phyloP scores from a whole-genome alignment of 2,113 vertebrate species.

The Catharus bicknelli region DNA sequence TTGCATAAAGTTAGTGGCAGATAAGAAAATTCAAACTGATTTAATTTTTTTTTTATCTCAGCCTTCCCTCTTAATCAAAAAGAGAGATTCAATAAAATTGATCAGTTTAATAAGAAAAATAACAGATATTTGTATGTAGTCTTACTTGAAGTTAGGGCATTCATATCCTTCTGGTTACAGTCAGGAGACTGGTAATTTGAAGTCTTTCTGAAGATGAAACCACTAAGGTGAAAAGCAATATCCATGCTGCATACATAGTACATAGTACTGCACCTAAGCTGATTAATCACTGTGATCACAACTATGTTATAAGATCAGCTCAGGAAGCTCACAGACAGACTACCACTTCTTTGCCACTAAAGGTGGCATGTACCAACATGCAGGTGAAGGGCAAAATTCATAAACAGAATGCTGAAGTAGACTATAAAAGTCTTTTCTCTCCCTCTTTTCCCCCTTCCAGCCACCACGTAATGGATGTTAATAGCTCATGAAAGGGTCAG shows the following conservation, averaged over 20 bases:
- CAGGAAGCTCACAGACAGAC: background rate
- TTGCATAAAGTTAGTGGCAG: background rate
- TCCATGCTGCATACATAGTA: background rate
- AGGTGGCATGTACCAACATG: background rate
- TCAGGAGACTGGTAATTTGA: background rate
- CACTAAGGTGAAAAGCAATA: background rate
- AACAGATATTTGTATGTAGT: background rate
- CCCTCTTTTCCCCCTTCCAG: background rate
- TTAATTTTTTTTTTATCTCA: background rate
- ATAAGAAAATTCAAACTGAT: background rate
- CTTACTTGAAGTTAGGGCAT: background rate
- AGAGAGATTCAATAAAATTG: background rate
- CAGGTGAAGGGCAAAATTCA: background rate
- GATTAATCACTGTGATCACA: background rate
- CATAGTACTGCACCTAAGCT: background rate
- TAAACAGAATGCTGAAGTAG: background rate
- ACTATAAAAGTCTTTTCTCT: background rate
- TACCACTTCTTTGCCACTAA: background rate
- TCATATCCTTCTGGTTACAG: background rate
- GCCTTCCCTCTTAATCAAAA: background rate
- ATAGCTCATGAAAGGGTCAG: background rate
- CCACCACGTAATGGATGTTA: background rate
- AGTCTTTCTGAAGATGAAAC: background rate
- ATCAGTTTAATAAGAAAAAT: background rate
- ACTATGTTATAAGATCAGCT: background rate